Conservation (phyloP, 2,888 invertebrate genomes). For the Plemyria rubiginata region DNA sequence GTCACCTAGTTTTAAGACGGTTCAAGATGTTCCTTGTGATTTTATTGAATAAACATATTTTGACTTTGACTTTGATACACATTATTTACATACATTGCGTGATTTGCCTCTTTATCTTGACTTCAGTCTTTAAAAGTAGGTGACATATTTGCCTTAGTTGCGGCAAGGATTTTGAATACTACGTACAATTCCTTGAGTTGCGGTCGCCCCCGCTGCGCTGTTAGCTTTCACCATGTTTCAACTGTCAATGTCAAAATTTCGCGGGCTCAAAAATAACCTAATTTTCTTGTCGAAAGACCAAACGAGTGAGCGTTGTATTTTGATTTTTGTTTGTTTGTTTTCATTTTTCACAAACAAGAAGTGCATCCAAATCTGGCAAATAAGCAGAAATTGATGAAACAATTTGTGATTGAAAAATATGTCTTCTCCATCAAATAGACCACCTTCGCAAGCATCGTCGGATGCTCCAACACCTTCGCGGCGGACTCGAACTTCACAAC, state of each 20-base stretch:
- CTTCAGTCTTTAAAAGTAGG: too few relatives aligned
- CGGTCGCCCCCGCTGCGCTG: too few relatives aligned
- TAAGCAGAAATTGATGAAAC: background rate
- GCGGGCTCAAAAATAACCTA: conserved; percentile 30
- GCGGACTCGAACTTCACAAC: conserved; percentile 73
- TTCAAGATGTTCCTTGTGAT: too few relatives aligned
- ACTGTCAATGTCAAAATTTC: conserved; percentile 29
- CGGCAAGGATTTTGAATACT: too few relatives aligned
- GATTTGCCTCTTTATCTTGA: too few relatives aligned
- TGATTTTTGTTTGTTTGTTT: too few relatives aligned
- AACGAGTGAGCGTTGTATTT: background rate
- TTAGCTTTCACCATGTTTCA: background rate
- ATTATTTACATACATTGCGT: too few relatives aligned
- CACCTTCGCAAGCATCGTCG: conserved; percentile 75
- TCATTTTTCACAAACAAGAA: conserved; percentile 15
- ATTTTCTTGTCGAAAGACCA: background rate
- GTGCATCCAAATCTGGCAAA: conserved; percentile 10
- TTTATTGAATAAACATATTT: too few relatives aligned
- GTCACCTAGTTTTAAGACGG: too few relatives aligned
- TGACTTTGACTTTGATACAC: too few relatives aligned
- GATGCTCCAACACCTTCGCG: conserved; percentile 78
- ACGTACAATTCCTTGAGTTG: too few relatives aligned
- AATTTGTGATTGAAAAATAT: conserved; percentile 45
- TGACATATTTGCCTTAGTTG: too few relatives aligned
- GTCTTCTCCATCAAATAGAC: conserved; percentile 77